A percentile compares a stretch with the other conserved stretches of the same genome.
phyloP scores from a whole-genome alignment of 1,140 invertebrate species.

The Drosophila chauvacae region DNA sequence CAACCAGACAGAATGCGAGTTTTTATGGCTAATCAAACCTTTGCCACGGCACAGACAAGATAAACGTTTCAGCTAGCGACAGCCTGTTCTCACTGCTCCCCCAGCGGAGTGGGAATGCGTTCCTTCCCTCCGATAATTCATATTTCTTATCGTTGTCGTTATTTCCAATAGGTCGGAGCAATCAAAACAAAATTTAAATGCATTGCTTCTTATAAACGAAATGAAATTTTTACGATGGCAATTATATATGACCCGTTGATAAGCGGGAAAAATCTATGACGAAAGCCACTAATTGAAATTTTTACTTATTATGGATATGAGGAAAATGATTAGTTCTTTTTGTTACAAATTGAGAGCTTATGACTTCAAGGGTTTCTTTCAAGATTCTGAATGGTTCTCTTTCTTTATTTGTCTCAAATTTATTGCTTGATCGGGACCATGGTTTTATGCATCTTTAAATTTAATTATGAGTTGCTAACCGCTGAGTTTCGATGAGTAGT shows the following conservation, averaged over 20 bases:
- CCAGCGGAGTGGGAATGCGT: neutral
- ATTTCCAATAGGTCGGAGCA: slow-evolving; percentile 2
- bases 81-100: slow-evolving; percentile 11
- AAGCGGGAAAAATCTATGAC: neutral
- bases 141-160: slow-evolving; percentile 18
- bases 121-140: slow-evolving; percentile 16
- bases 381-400: neutral
- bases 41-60: slow-evolving; percentile 61
- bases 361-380: neutral
- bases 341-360: neutral
- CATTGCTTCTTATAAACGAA: neutral
- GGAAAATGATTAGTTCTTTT: neutral
- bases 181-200: slow-evolving; percentile 37
- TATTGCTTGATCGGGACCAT: neutral
- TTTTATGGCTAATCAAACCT: slow-evolving; percentile 81
- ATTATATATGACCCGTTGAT: neutral
- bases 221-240: slow-evolving; percentile 3
- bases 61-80: slow-evolving; percentile 5
- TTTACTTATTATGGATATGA: neutral
- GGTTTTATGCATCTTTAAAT: neutral
- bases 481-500: neutral
- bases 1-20: slow-evolving; percentile 57
- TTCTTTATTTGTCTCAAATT: neutral
- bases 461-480: neutral
- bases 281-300: neutral